Percentiles rank a stretch among this genome's conserved stretches.
Conservation (phyloP, 2,797 vertebrate species). For the Adrianichthys oophorus region DNA sequence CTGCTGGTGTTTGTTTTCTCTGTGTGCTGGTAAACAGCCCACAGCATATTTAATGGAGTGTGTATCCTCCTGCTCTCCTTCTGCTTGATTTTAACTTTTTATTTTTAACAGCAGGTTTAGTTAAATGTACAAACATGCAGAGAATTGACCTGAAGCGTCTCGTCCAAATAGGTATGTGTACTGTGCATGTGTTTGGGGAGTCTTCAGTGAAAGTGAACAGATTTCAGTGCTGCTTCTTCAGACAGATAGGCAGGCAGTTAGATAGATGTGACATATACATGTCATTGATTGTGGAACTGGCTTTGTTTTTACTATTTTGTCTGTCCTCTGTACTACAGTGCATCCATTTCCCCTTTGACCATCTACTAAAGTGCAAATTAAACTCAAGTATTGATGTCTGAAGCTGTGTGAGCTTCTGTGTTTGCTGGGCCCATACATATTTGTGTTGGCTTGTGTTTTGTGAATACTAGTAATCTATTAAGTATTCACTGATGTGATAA, state of each 20-base stretch:
- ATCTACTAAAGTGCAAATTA: conserved; percentile 42
- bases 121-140: conserved; percentile 75
- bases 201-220: conserved; percentile 14
- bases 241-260: no score
- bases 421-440: conserved; percentile 32
- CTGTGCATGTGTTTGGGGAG: conserved; percentile 8
- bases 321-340: conserved; percentile 6
- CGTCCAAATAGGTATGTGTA: conserved; percentile 14
- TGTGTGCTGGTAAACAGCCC: conserved; percentile 52
- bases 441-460: conserved; percentile 27
- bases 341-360: conserved; percentile 28
- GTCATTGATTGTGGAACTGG: no score
- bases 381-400: conserved; percentile 43
- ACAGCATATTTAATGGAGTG: conserved; percentile 54
- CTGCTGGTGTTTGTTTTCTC: conserved; percentile 58
- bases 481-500: conserved; percentile 48
- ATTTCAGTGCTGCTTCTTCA: conserved; percentile 15
- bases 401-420: conserved; percentile 23
- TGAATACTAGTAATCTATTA: conserved; percentile 40
- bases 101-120: conserved; percentile 76
- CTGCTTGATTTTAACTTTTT: conserved; percentile 54
- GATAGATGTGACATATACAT: no score
- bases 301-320: not conserved
- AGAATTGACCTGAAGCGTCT: conserved; percentile 55
- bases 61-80: conserved; percentile 46